Evolutionary conservation across 2,888 invertebrate species (phyloP), one percentile per base, ranked within the genome.

Genomic region (Phortica magna): DNA sequence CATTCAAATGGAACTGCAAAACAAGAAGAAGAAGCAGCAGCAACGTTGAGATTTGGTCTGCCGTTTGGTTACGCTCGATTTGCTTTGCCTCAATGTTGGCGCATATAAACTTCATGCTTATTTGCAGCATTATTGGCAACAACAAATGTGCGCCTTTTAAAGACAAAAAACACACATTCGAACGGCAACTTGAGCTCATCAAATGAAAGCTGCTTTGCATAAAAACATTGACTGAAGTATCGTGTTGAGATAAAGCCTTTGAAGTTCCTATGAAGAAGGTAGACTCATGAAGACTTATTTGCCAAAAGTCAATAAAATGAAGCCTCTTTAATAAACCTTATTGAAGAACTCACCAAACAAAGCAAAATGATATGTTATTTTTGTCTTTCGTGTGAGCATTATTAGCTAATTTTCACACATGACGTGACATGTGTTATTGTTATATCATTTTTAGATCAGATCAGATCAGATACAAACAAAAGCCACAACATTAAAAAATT

Each of bases 1-100:
- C 70, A 71, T 12, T 71, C 70, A 55, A 53, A n/a, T 10, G 70
- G 53, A 71, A 71, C 70, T 68, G 22, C 43, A 67, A 17, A 22
- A 12, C 61, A 61, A 22, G 12, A 19, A 19, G 19, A 22, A 31
- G n/a, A 14, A 17, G n/a, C 1, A 7, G n/a, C 55, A 17, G n/a
- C 55, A 17, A 14, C 55, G 14, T 55, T 17, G 17, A 7, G 14
- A 17, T 55, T 12, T 55, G n/a, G 17, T n/a, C 41, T 65, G 41
- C 4, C 43, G 17, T 43, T 68, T 10, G 43, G 68, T 68, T 48
- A 68, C 10, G 68, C 68, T 68, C 39, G 68, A 68, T 68, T 68
- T 48, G 43, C 12, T 43, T 19, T 1, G 3, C 43, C 19, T 48
- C 43, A 68, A 68, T 48, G 43, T 61, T 61, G 61, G 19, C 19